Conservation (phyloP, 2,888 invertebrate species). For the Cantharis lateralis region DNA sequence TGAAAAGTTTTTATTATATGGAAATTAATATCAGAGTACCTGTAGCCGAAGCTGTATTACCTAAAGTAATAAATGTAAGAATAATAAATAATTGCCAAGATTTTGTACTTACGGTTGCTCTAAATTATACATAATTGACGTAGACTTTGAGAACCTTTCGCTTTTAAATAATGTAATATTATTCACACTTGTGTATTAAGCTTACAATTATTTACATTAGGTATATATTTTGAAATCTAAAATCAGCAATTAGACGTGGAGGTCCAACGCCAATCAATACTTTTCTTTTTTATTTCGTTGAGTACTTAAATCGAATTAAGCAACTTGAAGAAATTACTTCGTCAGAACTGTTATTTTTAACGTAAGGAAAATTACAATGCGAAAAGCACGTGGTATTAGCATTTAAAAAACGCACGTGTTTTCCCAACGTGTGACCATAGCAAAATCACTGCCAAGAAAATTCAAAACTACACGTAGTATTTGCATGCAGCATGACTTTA, state of each 20-base stretch:
- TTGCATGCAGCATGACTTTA: not conserved
- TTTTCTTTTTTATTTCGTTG: not conserved
- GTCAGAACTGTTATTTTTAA: not conserved
- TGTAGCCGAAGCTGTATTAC: conserved; percentile 14
- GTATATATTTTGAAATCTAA: not conserved
- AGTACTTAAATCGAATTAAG: not conserved
- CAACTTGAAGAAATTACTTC: not conserved
- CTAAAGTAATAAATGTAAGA: conserved; percentile 25
- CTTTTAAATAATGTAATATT: conserved; percentile 17
- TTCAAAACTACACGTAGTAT: not conserved
- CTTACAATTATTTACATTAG: not conserved
- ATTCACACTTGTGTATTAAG: conserved; percentile 6
- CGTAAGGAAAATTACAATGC: not conserved
- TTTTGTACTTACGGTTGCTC: conserved; percentile 22
- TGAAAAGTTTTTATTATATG: not conserved
- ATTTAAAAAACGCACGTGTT: not conserved
- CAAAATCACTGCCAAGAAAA: not conserved
- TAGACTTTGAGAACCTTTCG: conserved; percentile 26
- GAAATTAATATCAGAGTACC: not conserved
- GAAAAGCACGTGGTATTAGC: not conserved
- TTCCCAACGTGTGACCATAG: not conserved
- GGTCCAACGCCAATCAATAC: not conserved
- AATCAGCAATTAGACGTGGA: not conserved
- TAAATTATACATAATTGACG: conserved; percentile 35
- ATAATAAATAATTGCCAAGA: conserved; percentile 29